Percentiles rank a stretch among this genome's conserved stretches.
Conservation (phyloP, 1,140 invertebrate genomes). For the Aphaenogaster ashmeadi region DNA sequence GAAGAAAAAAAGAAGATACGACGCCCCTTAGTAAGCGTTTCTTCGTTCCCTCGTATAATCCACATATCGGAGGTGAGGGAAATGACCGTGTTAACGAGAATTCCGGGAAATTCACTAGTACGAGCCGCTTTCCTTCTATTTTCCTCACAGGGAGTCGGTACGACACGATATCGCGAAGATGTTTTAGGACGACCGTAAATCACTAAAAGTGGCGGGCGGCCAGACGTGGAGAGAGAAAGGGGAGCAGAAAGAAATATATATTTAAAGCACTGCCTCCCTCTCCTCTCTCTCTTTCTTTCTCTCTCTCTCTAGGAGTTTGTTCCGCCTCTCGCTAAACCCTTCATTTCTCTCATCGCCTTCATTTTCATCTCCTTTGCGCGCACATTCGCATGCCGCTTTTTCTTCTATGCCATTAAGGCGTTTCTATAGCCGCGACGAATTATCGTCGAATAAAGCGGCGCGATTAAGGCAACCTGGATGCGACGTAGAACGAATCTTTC, state of each 20-base stretch:
- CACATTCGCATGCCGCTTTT: background rate
- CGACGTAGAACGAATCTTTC: slow-evolving; percentile 69
- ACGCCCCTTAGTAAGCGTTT: slow-evolving; percentile 26
- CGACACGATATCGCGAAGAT: slow-evolving; percentile 66
- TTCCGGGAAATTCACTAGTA: slow-evolving; percentile 33
- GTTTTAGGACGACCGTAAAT: slow-evolving; percentile 70
- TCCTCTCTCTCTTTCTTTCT: background rate
- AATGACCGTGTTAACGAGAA: slow-evolving; percentile 53
- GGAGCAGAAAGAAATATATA: slow-evolving; percentile 44
- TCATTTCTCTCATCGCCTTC: slow-evolving; percentile 21
- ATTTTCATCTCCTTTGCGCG: background rate
- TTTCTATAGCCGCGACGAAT: slow-evolving; percentile 78
- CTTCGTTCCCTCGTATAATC: background rate
- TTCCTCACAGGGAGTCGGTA: slow-evolving; percentile 37
- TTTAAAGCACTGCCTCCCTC: slow-evolving; percentile 35
- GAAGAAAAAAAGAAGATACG: background rate
- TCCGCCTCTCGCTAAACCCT: slow-evolving; percentile 1
- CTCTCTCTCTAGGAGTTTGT: background rate
- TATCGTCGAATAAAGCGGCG: slow-evolving; percentile 77
- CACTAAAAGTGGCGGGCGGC: slow-evolving; percentile 45
- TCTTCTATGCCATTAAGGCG: slow-evolving; percentile 76
- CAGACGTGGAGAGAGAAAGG: slow-evolving; percentile 29
- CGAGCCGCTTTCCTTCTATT: slow-evolving; percentile 49
- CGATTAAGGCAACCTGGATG: slow-evolving; percentile 72
- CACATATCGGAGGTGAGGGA: slow-evolving; percentile 13